phyloP scores from a whole-genome alignment of 2,113 vertebrate genomes.

The Actenoides hombroni region DNA sequence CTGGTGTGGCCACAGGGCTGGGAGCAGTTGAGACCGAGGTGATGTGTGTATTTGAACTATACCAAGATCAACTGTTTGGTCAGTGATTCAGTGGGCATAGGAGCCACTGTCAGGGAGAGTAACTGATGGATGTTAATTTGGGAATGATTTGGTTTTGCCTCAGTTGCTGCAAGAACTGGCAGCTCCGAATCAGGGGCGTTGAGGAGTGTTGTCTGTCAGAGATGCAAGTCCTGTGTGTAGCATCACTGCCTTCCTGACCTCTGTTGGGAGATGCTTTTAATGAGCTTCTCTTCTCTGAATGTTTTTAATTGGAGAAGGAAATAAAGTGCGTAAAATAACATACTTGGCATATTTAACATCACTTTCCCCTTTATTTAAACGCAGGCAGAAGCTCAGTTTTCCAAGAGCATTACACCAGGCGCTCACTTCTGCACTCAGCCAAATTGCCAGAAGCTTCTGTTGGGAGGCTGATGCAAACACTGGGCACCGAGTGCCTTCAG shows the following conservation, averaged over 20 bases:
- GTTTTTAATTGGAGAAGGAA: neutral
- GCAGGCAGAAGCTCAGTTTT: neutral
- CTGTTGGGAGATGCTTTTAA: neutral
- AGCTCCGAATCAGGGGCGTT: neutral
- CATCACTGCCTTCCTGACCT: neutral
- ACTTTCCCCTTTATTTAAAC: neutral
- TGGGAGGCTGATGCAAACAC: neutral
- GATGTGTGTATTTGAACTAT: neutral
- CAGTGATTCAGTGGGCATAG: neutral
- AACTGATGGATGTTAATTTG: neutral
- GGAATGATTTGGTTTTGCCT: neutral
- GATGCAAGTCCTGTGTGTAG: neutral
- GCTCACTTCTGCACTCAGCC: neutral
- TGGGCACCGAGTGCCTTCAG: neutral
- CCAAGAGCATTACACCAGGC: neutral
- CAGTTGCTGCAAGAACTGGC: neutral
- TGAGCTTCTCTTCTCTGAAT: neutral
- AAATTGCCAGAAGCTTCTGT: neutral
- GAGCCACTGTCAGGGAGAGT: neutral
- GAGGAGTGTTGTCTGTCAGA: neutral
- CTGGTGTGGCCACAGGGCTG: neutral
- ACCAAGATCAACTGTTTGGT: neutral
- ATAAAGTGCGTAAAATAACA: neutral
- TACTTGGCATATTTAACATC: neutral
- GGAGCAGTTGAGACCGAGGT: neutral